Evolutionary conservation across 2,888 invertebrate species (phyloP).

Genomic region (Cryptus viduatorius): DNA sequence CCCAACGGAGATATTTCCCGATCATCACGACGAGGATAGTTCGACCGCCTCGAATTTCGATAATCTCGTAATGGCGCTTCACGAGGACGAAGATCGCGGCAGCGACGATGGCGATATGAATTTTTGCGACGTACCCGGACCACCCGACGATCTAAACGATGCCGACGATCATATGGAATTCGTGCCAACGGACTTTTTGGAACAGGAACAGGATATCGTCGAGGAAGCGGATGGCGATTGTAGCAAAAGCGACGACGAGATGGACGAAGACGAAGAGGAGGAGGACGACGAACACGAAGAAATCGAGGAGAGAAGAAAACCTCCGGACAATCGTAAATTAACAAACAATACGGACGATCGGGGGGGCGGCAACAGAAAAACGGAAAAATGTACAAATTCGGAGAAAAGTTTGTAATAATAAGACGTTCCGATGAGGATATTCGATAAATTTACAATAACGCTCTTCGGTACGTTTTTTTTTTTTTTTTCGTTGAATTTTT

Average conservation of each 20-base stretch:
- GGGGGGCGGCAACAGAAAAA: constrained; percentile 32
- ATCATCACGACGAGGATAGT: constrained; percentile 77
- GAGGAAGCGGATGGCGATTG: constrained; percentile 80
- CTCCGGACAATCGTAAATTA: constrained; percentile 36
- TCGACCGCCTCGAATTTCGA: constrained; percentile 79
- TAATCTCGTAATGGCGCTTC: constrained; percentile 77
- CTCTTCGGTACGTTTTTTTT: constrained; percentile 21
- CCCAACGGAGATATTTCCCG: constrained; percentile 80
- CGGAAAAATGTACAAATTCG: constrained; percentile 62
- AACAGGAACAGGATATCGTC: constrained; percentile 83
- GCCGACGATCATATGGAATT: constrained; percentile 83
- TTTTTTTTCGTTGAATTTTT: neutral
- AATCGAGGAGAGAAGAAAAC: constrained; percentile 20
- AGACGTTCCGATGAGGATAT: neutral
- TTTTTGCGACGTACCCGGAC: constrained; percentile 76
- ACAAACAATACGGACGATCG: constrained; percentile 25
- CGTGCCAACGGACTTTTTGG: constrained; percentile 84
- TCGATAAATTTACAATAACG: constrained; percentile 1
- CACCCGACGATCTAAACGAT: constrained; percentile 79
- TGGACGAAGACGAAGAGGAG: constrained; percentile 70
- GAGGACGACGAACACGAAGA: constrained; percentile 68
- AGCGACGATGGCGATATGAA: constrained; percentile 79
- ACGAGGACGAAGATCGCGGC: constrained; percentile 82
- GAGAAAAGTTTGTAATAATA: constrained; percentile 47
- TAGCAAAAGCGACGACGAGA: constrained; percentile 74